phyloP scores from a whole-genome alignment of 2,797 vertebrate species.

The Acestrorhynchus altus region DNA sequence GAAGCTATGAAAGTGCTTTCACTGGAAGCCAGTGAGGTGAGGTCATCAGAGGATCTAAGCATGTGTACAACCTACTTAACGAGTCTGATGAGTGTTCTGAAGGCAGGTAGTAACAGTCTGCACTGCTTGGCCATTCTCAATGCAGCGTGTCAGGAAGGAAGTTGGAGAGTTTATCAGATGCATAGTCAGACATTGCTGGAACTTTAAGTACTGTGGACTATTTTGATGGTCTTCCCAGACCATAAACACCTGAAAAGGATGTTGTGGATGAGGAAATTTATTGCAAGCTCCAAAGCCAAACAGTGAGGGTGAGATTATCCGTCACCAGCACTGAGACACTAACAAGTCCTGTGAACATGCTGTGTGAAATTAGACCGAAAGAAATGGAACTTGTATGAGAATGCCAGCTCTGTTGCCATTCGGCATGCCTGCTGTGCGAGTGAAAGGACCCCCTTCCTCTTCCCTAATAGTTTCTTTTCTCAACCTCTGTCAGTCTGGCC shows the following conservation, averaged over 20 bases:
- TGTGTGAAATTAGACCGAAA: conserved; percentile 14
- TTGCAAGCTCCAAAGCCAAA: not conserved
- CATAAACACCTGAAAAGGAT: conserved; percentile 12
- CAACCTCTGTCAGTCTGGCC: conserved; percentile 20
- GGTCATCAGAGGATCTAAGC: no score
- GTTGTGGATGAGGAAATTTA: not conserved
- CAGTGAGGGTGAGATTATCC: conserved; percentile 9
- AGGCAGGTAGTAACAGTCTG: no score
- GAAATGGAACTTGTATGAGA: conserved; percentile 8
- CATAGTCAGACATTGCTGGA: no score
- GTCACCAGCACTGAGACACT: not conserved
- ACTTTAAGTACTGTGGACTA: no score
- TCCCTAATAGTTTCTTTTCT: conserved; percentile 28
- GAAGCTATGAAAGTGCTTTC: no score
- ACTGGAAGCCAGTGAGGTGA: no score
- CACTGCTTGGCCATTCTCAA: no score
- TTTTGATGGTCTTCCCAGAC: not conserved
- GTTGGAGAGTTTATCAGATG: no score
- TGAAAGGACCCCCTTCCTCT: conserved; percentile 39
- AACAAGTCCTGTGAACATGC: not conserved
- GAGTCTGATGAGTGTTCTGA: no score
- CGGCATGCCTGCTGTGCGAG: conserved; percentile 20
- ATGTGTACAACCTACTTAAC: no score
- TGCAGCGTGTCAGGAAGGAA: no score
- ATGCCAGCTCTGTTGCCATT: conserved; percentile 23